Evolutionary conservation across 30 jellyfish, hydroid and myxozoan species (phyloP).

Genomic region (Aurelia aurita complex sp. Pacific): DNA sequence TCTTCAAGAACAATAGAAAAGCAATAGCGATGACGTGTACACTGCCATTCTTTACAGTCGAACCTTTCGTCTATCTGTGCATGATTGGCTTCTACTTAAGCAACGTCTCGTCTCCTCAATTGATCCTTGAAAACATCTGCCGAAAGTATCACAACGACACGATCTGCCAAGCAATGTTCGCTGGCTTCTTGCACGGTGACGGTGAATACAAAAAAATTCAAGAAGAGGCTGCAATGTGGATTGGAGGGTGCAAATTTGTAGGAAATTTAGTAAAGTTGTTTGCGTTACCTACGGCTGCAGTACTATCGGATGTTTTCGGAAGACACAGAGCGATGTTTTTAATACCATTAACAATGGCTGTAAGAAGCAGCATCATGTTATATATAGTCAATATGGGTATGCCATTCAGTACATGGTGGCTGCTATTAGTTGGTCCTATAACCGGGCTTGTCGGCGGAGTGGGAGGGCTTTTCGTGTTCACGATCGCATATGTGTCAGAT

Average conservation of each 20-base stretch:
- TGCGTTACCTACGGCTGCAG: conserved; percentile 18
- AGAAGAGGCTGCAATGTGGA: conserved; percentile 32
- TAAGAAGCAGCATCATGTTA: conserved; percentile 25
- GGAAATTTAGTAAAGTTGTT: conserved; percentile 3
- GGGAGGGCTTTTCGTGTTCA: conserved; percentile 9
- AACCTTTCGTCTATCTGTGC: conserved; percentile 31
- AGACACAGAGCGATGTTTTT: conserved; percentile 30
- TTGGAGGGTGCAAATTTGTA: conserved; percentile 11
- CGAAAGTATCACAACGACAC: neutral
- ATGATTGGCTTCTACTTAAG: conserved; percentile 35
- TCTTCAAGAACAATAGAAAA: no score
- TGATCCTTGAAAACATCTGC: conserved; percentile 37
- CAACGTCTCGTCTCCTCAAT: conserved; percentile 25
- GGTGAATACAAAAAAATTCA: conserved; percentile 4
- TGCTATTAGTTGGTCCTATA: conserved; percentile 4
- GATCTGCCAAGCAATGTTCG: conserved; percentile 26
- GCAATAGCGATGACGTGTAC: neutral
- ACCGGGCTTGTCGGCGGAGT: conserved; percentile 26
- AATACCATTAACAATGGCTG: neutral
- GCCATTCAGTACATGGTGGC: conserved; percentile 18
- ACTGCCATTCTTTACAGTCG: conserved; percentile 16
- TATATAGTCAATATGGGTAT: neutral
- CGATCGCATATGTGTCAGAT: conserved; percentile 22
- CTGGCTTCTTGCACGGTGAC: neutral
- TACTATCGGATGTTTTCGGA: conserved; percentile 24